A percentile compares a stretch with the other conserved stretches of the same genome.
Conservation (phyloP, 2,797 vertebrate genomes). For the Coccyzus lansbergi region DNA sequence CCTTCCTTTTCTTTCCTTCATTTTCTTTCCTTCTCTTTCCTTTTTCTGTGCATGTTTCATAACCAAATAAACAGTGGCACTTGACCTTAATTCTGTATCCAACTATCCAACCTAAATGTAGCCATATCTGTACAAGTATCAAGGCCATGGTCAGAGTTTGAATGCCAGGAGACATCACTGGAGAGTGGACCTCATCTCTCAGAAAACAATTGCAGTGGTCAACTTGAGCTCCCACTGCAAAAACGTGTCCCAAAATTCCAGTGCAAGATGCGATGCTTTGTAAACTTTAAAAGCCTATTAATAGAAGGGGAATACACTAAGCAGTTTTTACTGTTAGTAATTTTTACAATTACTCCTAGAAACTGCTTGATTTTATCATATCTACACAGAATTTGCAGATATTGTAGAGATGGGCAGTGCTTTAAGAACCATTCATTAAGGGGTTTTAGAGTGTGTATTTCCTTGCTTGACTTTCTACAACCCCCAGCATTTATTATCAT, state of each 20-base stretch:
- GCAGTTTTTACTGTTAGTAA: too few relatives aligned
- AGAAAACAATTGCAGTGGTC: neutral
- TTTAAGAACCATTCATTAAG: neutral
- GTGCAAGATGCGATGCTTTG: neutral
- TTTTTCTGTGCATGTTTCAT: too few relatives aligned
- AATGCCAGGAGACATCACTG: neutral
- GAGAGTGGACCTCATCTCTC: neutral
- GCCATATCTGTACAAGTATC: too few relatives aligned
- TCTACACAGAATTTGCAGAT: neutral
- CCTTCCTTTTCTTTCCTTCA: too few relatives aligned
- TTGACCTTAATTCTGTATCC: too few relatives aligned
- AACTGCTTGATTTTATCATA: neutral
- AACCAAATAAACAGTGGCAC: too few relatives aligned
- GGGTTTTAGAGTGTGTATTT: neutral
- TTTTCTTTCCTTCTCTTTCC: too few relatives aligned
- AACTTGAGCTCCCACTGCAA: neutral
- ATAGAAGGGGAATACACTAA: neutral
- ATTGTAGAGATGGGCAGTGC: neutral
- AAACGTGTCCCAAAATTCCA: neutral
- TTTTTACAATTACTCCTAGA: neutral
- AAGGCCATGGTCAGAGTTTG: neutral
- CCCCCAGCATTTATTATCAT: neutral
- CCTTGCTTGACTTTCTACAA: neutral
- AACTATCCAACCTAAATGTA: too few relatives aligned
- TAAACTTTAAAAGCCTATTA: neutral